Conservation (phyloP, 2,888 invertebrate genomes). For the Eutolmus rufibarbis region DNA sequence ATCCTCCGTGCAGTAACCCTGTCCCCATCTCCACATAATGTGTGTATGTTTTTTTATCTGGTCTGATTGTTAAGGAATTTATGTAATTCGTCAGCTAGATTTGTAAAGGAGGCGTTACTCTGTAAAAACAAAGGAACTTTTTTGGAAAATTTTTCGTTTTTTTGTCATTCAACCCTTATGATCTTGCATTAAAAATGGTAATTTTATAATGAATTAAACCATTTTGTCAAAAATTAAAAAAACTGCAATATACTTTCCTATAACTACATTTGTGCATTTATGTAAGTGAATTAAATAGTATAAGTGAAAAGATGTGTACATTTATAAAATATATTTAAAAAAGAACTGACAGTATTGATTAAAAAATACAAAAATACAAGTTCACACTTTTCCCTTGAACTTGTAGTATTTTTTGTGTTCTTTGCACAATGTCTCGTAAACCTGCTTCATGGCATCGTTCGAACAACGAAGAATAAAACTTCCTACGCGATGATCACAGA, state of each 20-base stretch:
- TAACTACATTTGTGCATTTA: no score
- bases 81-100: not conserved
- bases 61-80: not conserved
- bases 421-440: conserved; percentile 57
- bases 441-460: conserved; percentile 59
- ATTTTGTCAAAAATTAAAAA: not conserved
- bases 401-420: conserved; percentile 61
- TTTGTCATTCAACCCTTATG: not conserved
- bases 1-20: not conserved
- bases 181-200: not conserved
- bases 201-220: no score
- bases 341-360: not conserved
- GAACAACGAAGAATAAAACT: conserved; percentile 59
- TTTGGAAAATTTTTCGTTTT: not conserved
- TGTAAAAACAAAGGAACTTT: not conserved
- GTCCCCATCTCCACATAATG: not conserved
- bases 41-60: not conserved
- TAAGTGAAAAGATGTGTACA: not conserved
- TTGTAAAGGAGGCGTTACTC: not conserved
- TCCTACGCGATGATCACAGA: conserved; percentile 60
- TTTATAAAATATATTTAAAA: not conserved
- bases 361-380: not conserved
- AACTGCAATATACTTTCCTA: no score
- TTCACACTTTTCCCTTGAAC: conserved; percentile 60
- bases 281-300: no score